Base-by-base conservation (phyloP, 1,140 invertebrate genomes). In the Dolichoris vasculosae region DNA sequence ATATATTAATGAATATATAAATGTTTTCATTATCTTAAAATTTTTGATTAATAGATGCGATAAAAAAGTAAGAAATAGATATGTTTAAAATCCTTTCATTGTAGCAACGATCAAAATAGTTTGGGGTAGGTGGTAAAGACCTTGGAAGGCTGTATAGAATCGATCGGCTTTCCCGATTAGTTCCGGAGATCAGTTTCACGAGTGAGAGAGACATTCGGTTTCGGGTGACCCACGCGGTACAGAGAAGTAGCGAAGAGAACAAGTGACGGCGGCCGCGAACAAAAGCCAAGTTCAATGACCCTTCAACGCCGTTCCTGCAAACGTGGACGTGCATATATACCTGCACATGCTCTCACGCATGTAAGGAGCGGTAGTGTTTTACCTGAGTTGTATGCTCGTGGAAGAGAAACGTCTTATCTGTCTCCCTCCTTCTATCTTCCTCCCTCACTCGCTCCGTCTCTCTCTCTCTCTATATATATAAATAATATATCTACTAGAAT, bases 71-170 rank as follows among this genome's bases (percentile, higher is more conserved):
- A 40, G 6, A 64, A 59, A 59, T 40, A 64, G 59, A 23, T n/a
- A 26, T 20, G 1, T 23, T 30, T n/a, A 26, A 38, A 20, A 32
- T 23, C 38, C 69, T 73, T 30, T 64, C 15, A 38, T 73, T 73
- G 69, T 26, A 80, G 43, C 35, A 67, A 63, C 67, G 48, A 48
- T 75, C 46, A 51, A 75, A 81, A 81, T 63, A 71, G 78, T 82
- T 73, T n/a, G 64, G 63, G 82, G 89, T 91, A 93, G 92, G 92
- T 93, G 92, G 91, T 90, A 93, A 91, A 93, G 92, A 93, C 92
- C 92, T 93, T 93, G 91, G 89, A 87, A 88, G 89, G 89, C 48
- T 64, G 35, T 48, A 69, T 30, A 51, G 78, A 63, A 80, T 81
- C 51, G 84, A 85, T 81, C 55, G 78, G 82, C 30, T 84, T 59